A percentile compares a stretch with the other conserved stretches of the same genome.
Conservation (phyloP, 2,113 vertebrate species). For the Sialia sialis region DNA sequence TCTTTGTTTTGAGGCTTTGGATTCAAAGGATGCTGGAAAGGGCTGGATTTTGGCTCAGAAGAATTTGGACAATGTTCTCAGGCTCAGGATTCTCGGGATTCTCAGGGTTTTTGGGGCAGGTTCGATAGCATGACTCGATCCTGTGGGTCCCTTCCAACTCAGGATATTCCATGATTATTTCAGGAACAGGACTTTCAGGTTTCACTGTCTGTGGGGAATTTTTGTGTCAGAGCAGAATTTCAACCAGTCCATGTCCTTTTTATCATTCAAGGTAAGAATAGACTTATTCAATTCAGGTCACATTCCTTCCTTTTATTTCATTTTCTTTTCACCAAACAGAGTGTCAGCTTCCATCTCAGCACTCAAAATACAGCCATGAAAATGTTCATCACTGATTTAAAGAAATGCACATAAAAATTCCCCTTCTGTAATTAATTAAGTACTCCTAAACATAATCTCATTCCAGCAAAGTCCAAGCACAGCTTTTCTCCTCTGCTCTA, state of each 20-base stretch:
- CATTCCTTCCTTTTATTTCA: not conserved
- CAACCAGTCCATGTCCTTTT: not conserved
- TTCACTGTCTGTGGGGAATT: not conserved
- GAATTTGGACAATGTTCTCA: not conserved
- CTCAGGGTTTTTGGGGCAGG: not conserved
- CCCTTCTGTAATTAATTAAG: not conserved
- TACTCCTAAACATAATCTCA: not conserved
- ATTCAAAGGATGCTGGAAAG: not conserved
- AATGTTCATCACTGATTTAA: not conserved
- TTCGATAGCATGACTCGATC: not conserved
- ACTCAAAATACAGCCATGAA: not conserved
- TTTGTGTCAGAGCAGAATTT: not conserved
- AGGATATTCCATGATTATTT: not conserved
- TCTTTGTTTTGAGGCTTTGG: not conserved
- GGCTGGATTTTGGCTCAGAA: not conserved
- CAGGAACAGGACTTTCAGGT: not conserved
- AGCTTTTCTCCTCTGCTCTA: not conserved
- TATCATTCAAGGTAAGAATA: not conserved
- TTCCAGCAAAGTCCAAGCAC: not conserved
- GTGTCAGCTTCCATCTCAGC: not conserved
- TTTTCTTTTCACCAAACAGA: not conserved
- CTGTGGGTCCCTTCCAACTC: too few relatives aligned
- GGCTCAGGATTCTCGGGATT: not conserved
- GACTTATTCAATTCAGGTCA: not conserved
- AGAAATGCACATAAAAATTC: not conserved